These are phyloP conservation scores for Tetranychus piercei DNA, from an alignment of 2,888 invertebrate species.

Conservation along the genomic window DNA sequence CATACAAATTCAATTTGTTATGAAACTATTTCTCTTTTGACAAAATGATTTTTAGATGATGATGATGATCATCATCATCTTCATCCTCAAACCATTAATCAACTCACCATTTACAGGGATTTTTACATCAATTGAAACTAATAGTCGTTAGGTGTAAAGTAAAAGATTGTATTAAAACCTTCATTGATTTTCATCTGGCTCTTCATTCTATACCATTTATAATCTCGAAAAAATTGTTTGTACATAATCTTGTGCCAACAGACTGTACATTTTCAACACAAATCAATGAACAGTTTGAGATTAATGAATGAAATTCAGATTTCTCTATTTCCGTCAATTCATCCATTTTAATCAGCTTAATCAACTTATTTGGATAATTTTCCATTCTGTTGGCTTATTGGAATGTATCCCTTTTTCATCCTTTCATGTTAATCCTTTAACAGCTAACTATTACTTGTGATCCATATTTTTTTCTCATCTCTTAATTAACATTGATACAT, in stretches of 20 bases:
- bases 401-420: neutral
- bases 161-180: too few species aligned
- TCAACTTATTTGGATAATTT: neutral
- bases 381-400: neutral
- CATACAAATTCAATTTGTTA: neutral
- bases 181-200: neutral
- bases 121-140: conserved; percentile 1
- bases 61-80: neutral
- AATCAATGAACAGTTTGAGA: neutral
- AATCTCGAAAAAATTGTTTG: neutral
- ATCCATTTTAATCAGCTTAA: neutral
- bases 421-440: neutral
- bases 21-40: neutral
- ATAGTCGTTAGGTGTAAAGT: neutral
- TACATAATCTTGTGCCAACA: neutral
- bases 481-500: too few species aligned
- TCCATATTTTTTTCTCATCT: too few species aligned
- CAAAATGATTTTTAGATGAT: neutral
- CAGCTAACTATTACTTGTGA: too few species aligned
- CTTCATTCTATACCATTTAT: neutral
- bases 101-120: neutral
- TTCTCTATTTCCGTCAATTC: neutral
- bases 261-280: neutral
- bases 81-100: neutral
- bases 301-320: neutral